phyloP scores from a whole-genome alignment of 1,140 invertebrate species.

The Calliopsis andreniformis region DNA sequence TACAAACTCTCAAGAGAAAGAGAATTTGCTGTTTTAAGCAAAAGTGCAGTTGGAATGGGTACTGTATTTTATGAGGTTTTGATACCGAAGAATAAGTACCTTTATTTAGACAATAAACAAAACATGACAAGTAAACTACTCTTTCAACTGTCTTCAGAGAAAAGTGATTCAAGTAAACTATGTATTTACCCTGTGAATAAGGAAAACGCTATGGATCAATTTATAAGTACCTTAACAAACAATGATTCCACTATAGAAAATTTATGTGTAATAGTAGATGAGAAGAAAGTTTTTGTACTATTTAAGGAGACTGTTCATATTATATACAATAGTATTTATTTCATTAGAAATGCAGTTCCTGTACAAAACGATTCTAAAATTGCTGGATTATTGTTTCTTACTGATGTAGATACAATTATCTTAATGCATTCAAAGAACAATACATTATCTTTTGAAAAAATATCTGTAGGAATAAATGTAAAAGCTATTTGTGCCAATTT shows the following conservation, averaged over 20 bases:
- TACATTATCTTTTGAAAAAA: conserved; percentile 61
- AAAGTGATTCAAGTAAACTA: neutral
- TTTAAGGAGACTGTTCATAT: conserved; percentile 50
- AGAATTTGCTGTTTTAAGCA: conserved; percentile 64
- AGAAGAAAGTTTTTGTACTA: conserved; percentile 59
- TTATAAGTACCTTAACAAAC: conserved; percentile 47
- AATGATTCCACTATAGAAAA: conserved; percentile 2
- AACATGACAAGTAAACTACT: conserved; percentile 50
- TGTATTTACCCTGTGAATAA: conserved; percentile 17
- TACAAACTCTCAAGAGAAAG: conserved; percentile 68
- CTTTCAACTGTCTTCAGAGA: conserved; percentile 31
- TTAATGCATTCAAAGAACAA: conserved; percentile 58
- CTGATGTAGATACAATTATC: conserved; percentile 48
- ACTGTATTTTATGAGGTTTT: conserved; percentile 65
- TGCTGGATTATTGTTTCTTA: conserved; percentile 65
- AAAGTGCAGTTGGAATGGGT: conserved; percentile 67
- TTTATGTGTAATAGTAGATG: conserved; percentile 64
- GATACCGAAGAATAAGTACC: conserved; percentile 38
- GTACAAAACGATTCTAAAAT: conserved; percentile 59
- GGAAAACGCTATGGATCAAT: conserved; percentile 30
- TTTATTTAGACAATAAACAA: conserved; percentile 70
- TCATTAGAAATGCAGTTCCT: conserved; percentile 61
- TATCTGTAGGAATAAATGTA: conserved; percentile 56
- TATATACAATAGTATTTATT: conserved; percentile 55
- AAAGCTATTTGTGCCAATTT: conserved; percentile 60